phyloP scores from a whole-genome alignment of 2,888 invertebrate genomes.

The Idaea dimidiata region DNA sequence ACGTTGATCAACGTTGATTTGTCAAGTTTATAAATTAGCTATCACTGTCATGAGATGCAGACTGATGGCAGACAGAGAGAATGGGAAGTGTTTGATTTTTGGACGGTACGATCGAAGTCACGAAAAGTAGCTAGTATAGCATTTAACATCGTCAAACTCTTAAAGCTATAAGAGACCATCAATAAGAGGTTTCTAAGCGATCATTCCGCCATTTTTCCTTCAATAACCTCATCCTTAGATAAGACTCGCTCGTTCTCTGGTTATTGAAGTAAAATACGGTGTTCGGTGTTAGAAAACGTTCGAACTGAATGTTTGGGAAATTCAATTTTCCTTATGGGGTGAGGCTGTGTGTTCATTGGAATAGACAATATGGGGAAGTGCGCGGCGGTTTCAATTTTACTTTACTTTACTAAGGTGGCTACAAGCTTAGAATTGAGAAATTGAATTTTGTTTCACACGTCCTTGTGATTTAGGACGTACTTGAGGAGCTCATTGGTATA shows the following conservation, averaged over 20 bases:
- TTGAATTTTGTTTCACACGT: too few species aligned
- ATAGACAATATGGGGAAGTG: background rate
- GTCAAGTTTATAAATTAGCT: too few species aligned
- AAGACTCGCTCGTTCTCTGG: background rate
- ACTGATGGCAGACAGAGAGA: too few species aligned
- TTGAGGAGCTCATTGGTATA: too few species aligned
- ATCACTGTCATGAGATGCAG: too few species aligned
- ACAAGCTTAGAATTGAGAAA: background rate
- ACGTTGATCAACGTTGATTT: too few species aligned
- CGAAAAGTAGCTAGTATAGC: too few species aligned
- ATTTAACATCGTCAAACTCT: background rate
- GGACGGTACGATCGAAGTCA: too few species aligned
- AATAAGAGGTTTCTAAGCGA: background rate
- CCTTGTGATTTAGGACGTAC: too few species aligned
- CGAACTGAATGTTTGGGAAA: background rate
- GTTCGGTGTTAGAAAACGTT: background rate
- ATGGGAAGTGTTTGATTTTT: too few species aligned
- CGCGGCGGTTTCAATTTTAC: background rate
- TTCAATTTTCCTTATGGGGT: background rate
- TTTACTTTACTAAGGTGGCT: background rate
- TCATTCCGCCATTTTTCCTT: background rate
- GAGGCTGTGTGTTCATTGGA: background rate
- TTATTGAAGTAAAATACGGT: background rate
- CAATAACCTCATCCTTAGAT: background rate
- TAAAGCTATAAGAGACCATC: background rate